A percentile compares a stretch with the other conserved stretches of the same genome.
Conservation (phyloP, 2,888 invertebrate species). For the Melinaea menophilus region DNA sequence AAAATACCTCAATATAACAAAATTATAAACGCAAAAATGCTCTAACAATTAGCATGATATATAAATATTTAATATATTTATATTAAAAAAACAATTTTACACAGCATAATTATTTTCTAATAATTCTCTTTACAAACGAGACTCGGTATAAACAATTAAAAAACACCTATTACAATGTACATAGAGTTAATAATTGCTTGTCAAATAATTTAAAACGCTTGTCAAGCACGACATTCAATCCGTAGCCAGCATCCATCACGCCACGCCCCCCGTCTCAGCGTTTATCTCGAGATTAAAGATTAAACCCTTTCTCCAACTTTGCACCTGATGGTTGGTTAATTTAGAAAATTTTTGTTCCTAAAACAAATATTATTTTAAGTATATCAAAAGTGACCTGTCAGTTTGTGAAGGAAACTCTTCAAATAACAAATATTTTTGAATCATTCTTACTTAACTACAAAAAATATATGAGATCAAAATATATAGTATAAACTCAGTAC, state of each 20-base stretch:
- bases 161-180: background rate
- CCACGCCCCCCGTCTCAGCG: conserved; percentile 58
- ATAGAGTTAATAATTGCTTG: no score
- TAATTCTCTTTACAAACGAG: conserved; percentile 7
- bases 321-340: no score
- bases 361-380: no score
- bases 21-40: no score
- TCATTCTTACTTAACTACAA: no score
- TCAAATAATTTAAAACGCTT: conserved; percentile 32
- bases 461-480: no score
- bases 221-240: conserved; percentile 50
- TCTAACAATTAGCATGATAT: background rate
- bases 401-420: no score
- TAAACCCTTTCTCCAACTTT: conserved; percentile 33
- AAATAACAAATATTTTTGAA: no score
- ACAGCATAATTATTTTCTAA: conserved; percentile 13
- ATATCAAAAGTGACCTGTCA: no score
- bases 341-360: no score
- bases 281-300: conserved; percentile 54
- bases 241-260: conserved; percentile 62
- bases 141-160: conserved; percentile 29
- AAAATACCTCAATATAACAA: no score
- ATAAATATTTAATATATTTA: conserved; percentile 10
- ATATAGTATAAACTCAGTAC: no score
- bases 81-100: conserved; percentile 11